These are phyloP conservation scores for Stichopus chloronotus DNA, from an alignment of 35 echinoderm and acorn worm species.

Conservation along the genomic window DNA sequence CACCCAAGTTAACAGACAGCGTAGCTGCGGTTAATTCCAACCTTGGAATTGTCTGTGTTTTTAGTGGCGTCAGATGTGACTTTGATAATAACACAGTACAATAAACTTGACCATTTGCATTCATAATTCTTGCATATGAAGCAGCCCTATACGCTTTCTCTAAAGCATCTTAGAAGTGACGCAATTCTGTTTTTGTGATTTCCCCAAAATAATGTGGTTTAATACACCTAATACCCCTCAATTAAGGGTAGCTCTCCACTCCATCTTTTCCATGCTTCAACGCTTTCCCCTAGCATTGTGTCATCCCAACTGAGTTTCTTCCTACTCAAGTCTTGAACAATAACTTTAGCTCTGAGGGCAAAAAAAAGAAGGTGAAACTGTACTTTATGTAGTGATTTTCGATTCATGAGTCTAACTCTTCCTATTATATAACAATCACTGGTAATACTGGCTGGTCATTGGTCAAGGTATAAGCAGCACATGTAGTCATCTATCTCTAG, in stretches of 20 bases:
- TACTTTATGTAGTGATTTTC: too few species aligned
- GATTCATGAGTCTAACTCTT: too few species aligned
- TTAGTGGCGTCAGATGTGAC: constrained; percentile 59
- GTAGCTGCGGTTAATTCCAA: constrained; percentile 9
- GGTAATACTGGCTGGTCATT: too few species aligned
- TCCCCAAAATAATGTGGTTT: constrained; percentile 52
- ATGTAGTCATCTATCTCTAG: too few species aligned
- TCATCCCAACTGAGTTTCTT: constrained; percentile 63
- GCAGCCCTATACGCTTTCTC: constrained; percentile 63
- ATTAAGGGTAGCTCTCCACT: neutral
- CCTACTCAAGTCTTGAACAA: constrained; percentile 57
- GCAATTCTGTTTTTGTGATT: constrained; percentile 43
- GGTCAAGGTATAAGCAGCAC: too few species aligned
- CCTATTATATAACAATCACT: too few species aligned
- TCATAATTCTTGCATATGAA: constrained; percentile 48
- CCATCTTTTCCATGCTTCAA: constrained; percentile 44
- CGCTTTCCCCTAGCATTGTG: neutral
- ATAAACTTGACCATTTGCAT: constrained; percentile 14
- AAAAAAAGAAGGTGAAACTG: neutral
- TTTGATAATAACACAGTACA: constrained; percentile 50
- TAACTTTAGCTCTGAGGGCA: constrained; percentile 41
- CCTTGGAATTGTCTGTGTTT: constrained; percentile 63
- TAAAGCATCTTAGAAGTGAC: constrained; percentile 71
- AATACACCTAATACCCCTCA: constrained; percentile 49
- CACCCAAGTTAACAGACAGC: constrained; percentile 50